phyloP scores from a whole-genome alignment of 2,888 invertebrate species.

The Emesis furor region DNA sequence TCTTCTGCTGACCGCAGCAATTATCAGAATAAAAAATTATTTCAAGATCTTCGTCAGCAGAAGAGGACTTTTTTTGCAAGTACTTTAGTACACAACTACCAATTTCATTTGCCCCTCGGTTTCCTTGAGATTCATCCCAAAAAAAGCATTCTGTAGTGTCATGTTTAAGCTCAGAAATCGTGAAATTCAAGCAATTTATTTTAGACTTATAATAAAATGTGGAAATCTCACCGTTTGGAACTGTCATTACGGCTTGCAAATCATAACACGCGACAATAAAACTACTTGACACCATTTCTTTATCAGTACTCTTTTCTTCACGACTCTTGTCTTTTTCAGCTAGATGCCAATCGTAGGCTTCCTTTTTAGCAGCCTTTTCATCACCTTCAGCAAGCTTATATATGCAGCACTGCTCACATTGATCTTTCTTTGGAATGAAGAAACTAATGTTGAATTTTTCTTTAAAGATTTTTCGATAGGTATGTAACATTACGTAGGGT shows the following conservation, averaged over 20 bases:
- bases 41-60: conserved; percentile 13
- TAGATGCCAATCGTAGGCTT: not conserved
- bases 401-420: conserved; percentile 35
- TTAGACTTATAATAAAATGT: conserved; percentile 59
- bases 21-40: conserved; percentile 37
- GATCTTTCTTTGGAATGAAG: conserved; percentile 39
- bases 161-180: conserved; percentile 45
- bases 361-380: conserved; percentile 37
- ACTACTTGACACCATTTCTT: conserved; percentile 14
- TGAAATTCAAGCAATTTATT: conserved; percentile 55
- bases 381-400: conserved; percentile 18
- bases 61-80: conserved; percentile 3
- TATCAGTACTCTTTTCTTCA: not conserved
- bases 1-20: conserved; percentile 41
- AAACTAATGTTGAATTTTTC: conserved; percentile 41
- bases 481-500: conserved; percentile 2
- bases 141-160: conserved; percentile 56
- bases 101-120: conserved; percentile 37
- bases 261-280: conserved; percentile 15
- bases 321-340: conserved; percentile 15
- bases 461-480: conserved; percentile 6
- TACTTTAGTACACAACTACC: conserved; percentile 43
- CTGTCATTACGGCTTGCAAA: not conserved
- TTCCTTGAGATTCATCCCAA: conserved; percentile 63
- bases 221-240: not conserved